Evolutionary conservation across 2,888 invertebrate species (phyloP).

Genomic region (Apotomis betuletana): DNA sequence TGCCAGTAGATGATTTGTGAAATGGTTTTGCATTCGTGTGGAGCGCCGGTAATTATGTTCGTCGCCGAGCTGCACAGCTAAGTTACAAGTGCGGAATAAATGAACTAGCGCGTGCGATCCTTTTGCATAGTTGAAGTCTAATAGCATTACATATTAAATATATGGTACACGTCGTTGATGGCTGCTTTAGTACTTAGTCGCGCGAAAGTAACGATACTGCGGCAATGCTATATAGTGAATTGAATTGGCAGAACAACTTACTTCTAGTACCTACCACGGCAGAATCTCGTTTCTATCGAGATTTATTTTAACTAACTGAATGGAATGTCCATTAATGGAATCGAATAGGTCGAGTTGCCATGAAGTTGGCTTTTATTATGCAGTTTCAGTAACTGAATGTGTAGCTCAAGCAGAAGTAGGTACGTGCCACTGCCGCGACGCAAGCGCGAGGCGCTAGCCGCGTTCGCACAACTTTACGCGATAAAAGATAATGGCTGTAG

Average conservation of each 20-base stretch:
- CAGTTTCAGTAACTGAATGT: conserved; percentile 3
- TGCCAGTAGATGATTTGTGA: conserved; percentile 6
- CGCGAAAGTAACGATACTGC: too few species aligned
- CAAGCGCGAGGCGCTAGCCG: neutral
- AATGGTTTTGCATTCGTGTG: conserved; percentile 25
- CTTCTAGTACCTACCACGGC: too few species aligned
- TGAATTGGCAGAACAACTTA: too few species aligned
- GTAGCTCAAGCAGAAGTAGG: neutral
- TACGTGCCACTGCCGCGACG: too few species aligned
- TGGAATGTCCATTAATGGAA: neutral
- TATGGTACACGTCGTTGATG: too few species aligned
- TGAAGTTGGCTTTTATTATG: too few species aligned
- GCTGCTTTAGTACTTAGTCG: too few species aligned
- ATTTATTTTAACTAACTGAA: neutral
- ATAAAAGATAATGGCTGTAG: conserved; percentile 29
- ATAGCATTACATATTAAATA: too few species aligned
- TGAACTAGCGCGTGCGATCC: conserved; percentile 12
- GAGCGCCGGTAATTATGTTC: conserved; percentile 31
- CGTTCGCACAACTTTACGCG: conserved; percentile 26
- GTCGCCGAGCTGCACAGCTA: conserved; percentile 5
- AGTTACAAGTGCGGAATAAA: conserved; percentile 28
- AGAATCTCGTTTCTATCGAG: neutral
- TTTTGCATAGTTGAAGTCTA: neutral
- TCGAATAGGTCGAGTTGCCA: too few species aligned
- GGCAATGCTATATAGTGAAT: too few species aligned